A percentile compares a stretch with the other conserved stretches of the same genome.
Evolutionary conservation across 53 echinoderm and acorn worm genomes (phyloP).

Genomic region (Actinopyga echinites): DNA sequence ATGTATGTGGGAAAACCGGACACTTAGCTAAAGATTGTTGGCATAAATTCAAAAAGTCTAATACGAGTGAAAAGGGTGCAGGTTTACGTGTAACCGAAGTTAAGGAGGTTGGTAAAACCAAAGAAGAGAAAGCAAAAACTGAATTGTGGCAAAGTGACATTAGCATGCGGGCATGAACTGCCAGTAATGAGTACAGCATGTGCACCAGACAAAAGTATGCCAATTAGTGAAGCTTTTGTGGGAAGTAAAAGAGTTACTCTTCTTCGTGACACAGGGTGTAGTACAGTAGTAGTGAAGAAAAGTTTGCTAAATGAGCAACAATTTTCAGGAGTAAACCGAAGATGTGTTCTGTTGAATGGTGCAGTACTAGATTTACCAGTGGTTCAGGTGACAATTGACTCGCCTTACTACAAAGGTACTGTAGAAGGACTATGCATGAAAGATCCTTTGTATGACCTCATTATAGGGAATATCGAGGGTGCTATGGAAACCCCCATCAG

Average conservation of each 20-base stretch:
- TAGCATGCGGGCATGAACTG: not conserved
- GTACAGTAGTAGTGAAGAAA: not conserved
- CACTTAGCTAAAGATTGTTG: too few relatives aligned
- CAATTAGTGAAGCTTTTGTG: not conserved
- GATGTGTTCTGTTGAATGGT: not conserved
- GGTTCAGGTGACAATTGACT: not conserved
- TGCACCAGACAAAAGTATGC: not conserved
- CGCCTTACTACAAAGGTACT: not conserved
- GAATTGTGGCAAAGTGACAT: not conserved
- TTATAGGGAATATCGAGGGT: not conserved
- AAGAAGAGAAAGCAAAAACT: too few relatives aligned
- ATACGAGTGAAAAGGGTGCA: too few relatives aligned
- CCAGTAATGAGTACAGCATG: not conserved
- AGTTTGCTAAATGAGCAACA: not conserved
- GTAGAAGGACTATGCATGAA: not conserved
- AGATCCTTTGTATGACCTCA: not conserved
- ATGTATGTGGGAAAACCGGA: too few relatives aligned
- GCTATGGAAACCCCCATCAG: not conserved
- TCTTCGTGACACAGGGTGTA: not conserved
- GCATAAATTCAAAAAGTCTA: too few relatives aligned
- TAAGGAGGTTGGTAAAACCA: not conserved
- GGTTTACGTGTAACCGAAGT: too few relatives aligned
- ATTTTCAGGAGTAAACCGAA: not conserved
- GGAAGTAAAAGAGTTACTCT: not conserved
- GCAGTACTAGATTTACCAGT: not conserved